Evolutionary conservation across 92 coral and sea anemone genomes (phyloP).

Genomic region (Epizoanthus rinbou): DNA sequence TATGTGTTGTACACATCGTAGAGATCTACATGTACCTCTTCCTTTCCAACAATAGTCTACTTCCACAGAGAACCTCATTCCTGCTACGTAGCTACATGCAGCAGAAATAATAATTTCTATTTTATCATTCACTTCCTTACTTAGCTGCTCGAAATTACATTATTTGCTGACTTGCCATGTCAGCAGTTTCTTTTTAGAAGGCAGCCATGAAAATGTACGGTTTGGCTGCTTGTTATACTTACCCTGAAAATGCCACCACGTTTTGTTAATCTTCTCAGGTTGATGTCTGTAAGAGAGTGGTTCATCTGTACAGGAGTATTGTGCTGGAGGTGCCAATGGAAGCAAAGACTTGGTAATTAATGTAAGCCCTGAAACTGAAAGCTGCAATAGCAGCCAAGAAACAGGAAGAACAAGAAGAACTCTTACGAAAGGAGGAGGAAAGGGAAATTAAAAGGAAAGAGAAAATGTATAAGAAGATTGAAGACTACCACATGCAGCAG

Average conservation of each 20-base stretch:
- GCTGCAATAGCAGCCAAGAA: conserved; percentile 83
- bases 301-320: conserved; percentile 84
- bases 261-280: conserved; percentile 57
- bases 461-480: conserved; percentile 67
- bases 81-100: too few relatives aligned
- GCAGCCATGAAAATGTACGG: too few relatives aligned
- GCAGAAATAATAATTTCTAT: too few relatives aligned
- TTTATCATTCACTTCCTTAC: too few relatives aligned
- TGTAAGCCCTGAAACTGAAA: conserved; percentile 85
- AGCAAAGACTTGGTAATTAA: conserved; percentile 76
- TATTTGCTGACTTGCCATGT: too few relatives aligned
- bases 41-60: too few relatives aligned
- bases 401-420: conserved; percentile 68
- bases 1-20: too few relatives aligned
- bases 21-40: too few relatives aligned
- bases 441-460: conserved; percentile 81
- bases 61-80: too few relatives aligned
- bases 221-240: not conserved
- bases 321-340: conserved; percentile 90
- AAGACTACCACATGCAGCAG: conserved; percentile 70
- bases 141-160: too few relatives aligned
- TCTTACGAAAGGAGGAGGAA: conserved; percentile 68
- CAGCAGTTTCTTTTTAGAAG: not conserved
- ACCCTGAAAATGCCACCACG: not conserved
- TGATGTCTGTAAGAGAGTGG: conserved; percentile 90